These are phyloP conservation scores for Oryzias sinensis DNA, from an alignment of 2,797 vertebrate genomes.

Conservation along the genomic window DNA sequence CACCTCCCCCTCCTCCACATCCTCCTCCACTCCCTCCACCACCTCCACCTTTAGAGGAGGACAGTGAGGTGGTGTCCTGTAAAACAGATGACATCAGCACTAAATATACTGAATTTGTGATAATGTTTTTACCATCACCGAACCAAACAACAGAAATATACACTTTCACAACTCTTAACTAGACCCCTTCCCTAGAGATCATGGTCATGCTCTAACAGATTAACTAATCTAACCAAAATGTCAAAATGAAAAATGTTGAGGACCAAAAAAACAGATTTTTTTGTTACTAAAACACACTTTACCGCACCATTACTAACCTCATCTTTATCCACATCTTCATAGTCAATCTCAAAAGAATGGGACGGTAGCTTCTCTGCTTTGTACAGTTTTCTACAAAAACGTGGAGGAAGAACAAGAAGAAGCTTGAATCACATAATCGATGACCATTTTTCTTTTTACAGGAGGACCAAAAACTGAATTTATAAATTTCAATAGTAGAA, in stretches of 20 bases:
- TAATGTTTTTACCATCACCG: background rate
- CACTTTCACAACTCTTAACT: conserved; percentile 14
- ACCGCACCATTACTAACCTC: conserved; percentile 82
- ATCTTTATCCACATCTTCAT: conserved; percentile 97
- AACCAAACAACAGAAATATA: conserved; percentile 36
- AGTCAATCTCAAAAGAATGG: conserved; percentile 96
- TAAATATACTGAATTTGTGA: conserved; percentile 12
- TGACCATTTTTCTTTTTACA: conserved; percentile 6
- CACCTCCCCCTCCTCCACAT: conserved; percentile 71
- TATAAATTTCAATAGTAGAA: conserved; percentile 16
- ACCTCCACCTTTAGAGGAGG: conserved; percentile 95
- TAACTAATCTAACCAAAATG: conserved; percentile 28
- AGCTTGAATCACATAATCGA: conserved; percentile 8
- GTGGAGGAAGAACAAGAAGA: conserved; percentile 7
- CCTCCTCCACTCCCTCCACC: conserved; percentile 77
- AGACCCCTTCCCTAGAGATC: conserved; percentile 30
- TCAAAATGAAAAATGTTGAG: conserved; percentile 30
- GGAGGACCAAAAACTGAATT: too few relatives aligned
- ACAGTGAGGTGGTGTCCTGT: conserved; percentile 96
- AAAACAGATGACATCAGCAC: conserved; percentile 25
- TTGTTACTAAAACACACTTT: conserved; percentile 39
- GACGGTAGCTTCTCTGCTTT: conserved; percentile 92
- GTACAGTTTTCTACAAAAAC: conserved; percentile 80
- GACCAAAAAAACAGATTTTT: conserved; percentile 33
- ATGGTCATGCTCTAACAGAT: conserved; percentile 24